phyloP scores from a whole-genome alignment of 2,113 vertebrate genomes.

The Vombatus ursinus region DNA sequence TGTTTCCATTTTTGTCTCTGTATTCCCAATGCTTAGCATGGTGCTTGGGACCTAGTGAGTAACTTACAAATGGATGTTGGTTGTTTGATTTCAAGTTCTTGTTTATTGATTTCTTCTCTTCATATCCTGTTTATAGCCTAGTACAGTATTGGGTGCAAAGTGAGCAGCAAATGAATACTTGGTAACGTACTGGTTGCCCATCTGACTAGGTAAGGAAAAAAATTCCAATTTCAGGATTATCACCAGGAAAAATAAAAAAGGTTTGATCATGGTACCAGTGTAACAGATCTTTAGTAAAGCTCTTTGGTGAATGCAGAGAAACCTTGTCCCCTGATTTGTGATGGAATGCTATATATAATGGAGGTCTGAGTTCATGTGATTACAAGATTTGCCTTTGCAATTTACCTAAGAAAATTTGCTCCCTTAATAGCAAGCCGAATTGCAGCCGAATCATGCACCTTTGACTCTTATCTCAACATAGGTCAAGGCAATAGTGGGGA shows the following conservation, averaged over 20 bases:
- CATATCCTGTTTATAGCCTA: not conserved
- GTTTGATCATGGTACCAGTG: conserved; percentile 13
- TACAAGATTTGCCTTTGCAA: conserved; percentile 4
- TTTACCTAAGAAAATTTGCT: conserved; percentile 18
- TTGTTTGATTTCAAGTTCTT: not conserved
- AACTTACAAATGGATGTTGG: not conserved
- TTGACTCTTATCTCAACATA: conserved; percentile 31
- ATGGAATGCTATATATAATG: conserved; percentile 18
- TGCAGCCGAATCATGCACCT: not conserved
- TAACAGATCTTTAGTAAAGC: conserved; percentile 35
- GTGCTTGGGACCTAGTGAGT: not conserved
- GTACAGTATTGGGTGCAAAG: not conserved
- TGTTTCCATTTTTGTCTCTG: not conserved
- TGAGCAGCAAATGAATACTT: not conserved
- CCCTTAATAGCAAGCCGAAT: conserved; percentile 37
- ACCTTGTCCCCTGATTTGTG: conserved; percentile 41
- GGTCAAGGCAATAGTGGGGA: not conserved
- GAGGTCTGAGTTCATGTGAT: conserved; percentile 35
- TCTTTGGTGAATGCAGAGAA: conserved; percentile 21
- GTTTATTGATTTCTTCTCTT: not conserved
- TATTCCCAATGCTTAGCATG: not conserved
- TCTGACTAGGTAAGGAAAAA: not conserved
- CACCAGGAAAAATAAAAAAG: conserved; percentile 13
- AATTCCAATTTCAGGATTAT: not conserved
- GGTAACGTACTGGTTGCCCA: not conserved